phyloP scores from a whole-genome alignment of 2,888 invertebrate species.

The Drosophila anceps region DNA sequence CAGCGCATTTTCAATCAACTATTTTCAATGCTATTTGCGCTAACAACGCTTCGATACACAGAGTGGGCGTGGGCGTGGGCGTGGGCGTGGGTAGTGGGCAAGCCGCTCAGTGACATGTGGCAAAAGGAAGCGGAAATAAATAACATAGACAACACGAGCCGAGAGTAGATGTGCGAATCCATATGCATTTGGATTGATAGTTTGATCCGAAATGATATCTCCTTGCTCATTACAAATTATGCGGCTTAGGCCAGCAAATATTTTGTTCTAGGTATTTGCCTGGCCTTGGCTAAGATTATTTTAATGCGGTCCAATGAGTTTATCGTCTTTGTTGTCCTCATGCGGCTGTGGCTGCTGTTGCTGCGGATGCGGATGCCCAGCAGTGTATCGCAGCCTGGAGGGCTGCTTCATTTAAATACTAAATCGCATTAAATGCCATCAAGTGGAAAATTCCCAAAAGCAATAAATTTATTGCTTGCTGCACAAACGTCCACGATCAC shows the following conservation, averaged over 20 bases:
- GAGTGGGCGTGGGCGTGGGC: constrained; percentile 1
- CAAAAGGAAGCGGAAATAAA: constrained; percentile 3
- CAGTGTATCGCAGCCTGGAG: constrained; percentile 26
- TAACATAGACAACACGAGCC: not conserved
- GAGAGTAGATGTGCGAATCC: not conserved
- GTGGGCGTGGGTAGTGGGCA: not conserved
- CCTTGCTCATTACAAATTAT: constrained; percentile 46
- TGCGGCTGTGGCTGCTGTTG: constrained; percentile 16
- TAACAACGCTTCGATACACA: constrained; percentile 35
- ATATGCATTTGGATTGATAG: constrained; percentile 18
- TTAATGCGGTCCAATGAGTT: constrained; percentile 71
- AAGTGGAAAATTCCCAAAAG: constrained; percentile 81
- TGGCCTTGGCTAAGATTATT: constrained; percentile 68
- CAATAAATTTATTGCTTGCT: constrained; percentile 76
- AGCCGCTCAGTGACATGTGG: not conserved
- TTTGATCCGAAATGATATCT: constrained; percentile 35
- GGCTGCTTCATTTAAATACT: constrained; percentile 78
- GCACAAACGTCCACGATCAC: constrained; percentile 58
- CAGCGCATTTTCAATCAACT: constrained; percentile 68
- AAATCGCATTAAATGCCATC: constrained; percentile 81
- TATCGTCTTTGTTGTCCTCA: constrained; percentile 69
- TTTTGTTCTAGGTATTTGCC: constrained; percentile 24
- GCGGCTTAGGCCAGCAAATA: constrained; percentile 46
- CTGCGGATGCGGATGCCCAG: constrained; percentile 20
- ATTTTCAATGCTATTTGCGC: constrained; percentile 54